These are phyloP conservation scores for Augiades crinisus DNA, from an alignment of 2,888 invertebrate genomes.

Conservation along the genomic window DNA sequence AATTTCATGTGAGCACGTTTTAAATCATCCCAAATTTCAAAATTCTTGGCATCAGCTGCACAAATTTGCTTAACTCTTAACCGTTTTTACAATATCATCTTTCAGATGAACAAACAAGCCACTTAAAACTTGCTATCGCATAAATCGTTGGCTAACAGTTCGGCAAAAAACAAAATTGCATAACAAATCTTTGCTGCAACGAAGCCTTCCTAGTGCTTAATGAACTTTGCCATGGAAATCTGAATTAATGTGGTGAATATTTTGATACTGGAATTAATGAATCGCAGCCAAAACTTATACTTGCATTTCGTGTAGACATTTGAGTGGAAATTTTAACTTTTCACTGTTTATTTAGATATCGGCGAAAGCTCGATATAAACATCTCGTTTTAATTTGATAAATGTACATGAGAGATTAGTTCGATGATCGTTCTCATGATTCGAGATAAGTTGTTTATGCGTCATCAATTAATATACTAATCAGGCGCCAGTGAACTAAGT, in stretches of 20 bases:
- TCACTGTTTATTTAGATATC: too few relatives aligned
- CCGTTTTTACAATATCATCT: slow-evolving; percentile 10
- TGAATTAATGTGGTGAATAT: slow-evolving; percentile 12
- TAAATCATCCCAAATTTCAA: not conserved
- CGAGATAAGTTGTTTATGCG: too few relatives aligned
- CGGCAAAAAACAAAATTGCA: slow-evolving; percentile 17
- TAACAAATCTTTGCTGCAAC: slow-evolving; percentile 18
- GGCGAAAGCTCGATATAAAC: too few relatives aligned
- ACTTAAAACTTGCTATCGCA: slow-evolving; percentile 19
- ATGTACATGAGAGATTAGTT: too few relatives aligned
- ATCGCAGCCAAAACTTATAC: slow-evolving; percentile 1
- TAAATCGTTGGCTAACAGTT: slow-evolving; percentile 14
- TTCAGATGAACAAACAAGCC: slow-evolving; percentile 16
- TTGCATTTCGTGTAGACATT: not conserved
- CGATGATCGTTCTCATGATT: too few relatives aligned
- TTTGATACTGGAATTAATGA: slow-evolving; percentile 5
- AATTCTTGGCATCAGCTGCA: slow-evolving; percentile 8
- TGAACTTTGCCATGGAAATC: slow-evolving; percentile 16
- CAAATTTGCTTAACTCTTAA: slow-evolving; percentile 9
- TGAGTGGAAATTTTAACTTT: not conserved
- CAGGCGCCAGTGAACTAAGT: too few relatives aligned
- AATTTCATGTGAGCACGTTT: not conserved
- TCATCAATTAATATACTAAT: too few relatives aligned
- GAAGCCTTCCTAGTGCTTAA: slow-evolving; percentile 12
- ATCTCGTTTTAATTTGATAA: too few relatives aligned